Conservation (phyloP, 2,888 invertebrate species). For the Ceriagrion tenellum region DNA sequence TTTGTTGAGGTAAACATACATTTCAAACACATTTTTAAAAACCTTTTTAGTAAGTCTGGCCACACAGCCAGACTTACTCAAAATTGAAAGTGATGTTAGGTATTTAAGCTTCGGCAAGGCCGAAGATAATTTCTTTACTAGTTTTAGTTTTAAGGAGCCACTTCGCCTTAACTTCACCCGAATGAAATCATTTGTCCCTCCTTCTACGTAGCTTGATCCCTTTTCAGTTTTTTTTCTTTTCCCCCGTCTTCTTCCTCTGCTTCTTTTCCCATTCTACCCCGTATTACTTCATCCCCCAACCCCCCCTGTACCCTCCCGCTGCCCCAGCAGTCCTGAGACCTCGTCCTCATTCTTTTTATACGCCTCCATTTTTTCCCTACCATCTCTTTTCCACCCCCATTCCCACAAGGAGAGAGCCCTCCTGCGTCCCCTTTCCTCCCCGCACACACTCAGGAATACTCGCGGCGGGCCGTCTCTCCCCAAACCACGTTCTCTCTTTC, state of each 20-base stretch:
- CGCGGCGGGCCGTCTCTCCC: not conserved
- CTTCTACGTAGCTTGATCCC: not conserved
- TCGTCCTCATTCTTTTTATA: not conserved
- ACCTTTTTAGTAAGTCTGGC: no score
- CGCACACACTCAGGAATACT: not conserved
- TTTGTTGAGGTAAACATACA: no score
- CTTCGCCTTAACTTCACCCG: slow-evolving; percentile 18
- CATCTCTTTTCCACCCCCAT: not conserved
- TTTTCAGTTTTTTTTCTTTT: not conserved
- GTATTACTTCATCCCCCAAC: not conserved
- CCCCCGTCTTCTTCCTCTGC: not conserved
- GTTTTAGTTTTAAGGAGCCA: not conserved
- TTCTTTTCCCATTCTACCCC: not conserved
- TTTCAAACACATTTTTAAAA: no score
- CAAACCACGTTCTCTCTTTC: not conserved
- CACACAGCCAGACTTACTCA: no score
- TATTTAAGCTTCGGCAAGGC: no score
- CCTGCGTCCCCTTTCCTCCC: not conserved
- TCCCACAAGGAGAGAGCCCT: not conserved
- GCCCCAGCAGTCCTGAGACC: not conserved
- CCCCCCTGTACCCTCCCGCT: not conserved
- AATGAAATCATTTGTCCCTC: slow-evolving; percentile 18
- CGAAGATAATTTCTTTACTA: no score
- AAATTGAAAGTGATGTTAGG: no score
- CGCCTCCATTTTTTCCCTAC: not conserved